Evolutionary conservation across 1,140 invertebrate species (phyloP).

Genomic region (Drosophila lacertosa): DNA sequence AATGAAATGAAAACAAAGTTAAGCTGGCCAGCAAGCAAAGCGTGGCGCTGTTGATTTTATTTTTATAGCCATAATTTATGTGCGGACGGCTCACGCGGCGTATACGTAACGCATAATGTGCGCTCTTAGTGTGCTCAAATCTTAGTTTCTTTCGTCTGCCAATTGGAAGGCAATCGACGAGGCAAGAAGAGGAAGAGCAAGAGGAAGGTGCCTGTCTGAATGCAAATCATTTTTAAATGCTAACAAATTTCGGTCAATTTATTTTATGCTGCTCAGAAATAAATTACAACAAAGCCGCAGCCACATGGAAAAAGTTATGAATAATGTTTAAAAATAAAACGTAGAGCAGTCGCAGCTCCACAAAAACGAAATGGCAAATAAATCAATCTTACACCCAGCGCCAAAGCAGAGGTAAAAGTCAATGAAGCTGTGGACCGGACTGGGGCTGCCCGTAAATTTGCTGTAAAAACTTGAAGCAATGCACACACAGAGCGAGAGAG

Average conservation of each 20-base stretch:
- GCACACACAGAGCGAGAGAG: constrained; percentile 20
- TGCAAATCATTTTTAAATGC: constrained; percentile 82
- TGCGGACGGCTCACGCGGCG: constrained; percentile 28
- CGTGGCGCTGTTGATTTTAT: constrained; percentile 64
- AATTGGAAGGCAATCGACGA: constrained; percentile 43
- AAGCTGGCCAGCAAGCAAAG: constrained; percentile 40
- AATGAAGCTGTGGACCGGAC: constrained; percentile 8
- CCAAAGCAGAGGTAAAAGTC: constrained; percentile 39
- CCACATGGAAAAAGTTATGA: constrained; percentile 71
- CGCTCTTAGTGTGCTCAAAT: constrained; percentile 60
- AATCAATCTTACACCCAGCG: constrained; percentile 74
- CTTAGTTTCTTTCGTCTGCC: constrained; percentile 1
- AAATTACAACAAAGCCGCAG: constrained; percentile 61
- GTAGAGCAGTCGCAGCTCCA: too few species aligned
- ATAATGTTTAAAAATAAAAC: constrained; percentile 64
- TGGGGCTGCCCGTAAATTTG: constrained; percentile 2
- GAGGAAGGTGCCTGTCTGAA: constrained; percentile 7
- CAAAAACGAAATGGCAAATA: constrained; percentile 64
- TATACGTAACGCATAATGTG: constrained; percentile 42
- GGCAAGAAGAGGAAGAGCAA: neutral
- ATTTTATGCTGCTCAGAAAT: constrained; percentile 58
- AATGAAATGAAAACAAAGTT: constrained; percentile 20
- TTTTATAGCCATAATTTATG: constrained; percentile 82
- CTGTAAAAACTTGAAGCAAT: constrained; percentile 21
- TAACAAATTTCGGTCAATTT: constrained; percentile 79